Base-by-base conservation (phyloP, 2,888 invertebrate genomes). In the Cerastis leucographa region DNA sequence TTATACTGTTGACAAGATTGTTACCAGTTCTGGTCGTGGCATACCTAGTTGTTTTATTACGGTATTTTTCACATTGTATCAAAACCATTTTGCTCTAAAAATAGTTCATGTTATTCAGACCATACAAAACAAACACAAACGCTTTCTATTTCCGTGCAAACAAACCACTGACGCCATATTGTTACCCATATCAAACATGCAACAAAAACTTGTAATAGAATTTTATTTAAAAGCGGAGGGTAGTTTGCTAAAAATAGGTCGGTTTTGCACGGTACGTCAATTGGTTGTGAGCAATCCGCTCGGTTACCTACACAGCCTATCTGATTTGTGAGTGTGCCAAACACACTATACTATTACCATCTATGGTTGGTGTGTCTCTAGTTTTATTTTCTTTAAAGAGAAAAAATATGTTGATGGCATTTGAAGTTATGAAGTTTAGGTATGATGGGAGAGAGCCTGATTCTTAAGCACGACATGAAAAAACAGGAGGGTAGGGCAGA, bases 281-380 rank as follows among this genome's bases (percentile, higher is more conserved):
- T 35, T 61, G 44, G 69, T 25, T 72, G 67, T 56, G 71, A 84
- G 73, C 70, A 71, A 68, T 73, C 51, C 76, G 59, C 70, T 68
- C 68, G 64, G 76, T 59, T 74, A 74, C 85, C 81, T 68, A 80
- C 71, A 71, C 46, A 14, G 49, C 17, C 29, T 81, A 81, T 85
- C 83, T 76, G 85, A 83, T 81, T 83, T 83, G 83, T 54, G 56
- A 56, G 56, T 65, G 51, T 85, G 83, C 83, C 81, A 83, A 74
- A 80, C 68, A 80, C n/a, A 22, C 49, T 68, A 64, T 61, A 71
- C 71, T 61, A 42, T 42, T 42, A 68, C 42, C 14, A 35, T 42
- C n/a, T 40, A 46, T 56, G 25, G 51, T 35, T 25, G 1, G 25
- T 66, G 17, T 66, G 35, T 64, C 22, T 71, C 67, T 62, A 78